A percentile compares a stretch with the other conserved stretches of the same genome.
Conservation (phyloP, 2,113 vertebrate genomes). For the Megalops atlanticus region DNA sequence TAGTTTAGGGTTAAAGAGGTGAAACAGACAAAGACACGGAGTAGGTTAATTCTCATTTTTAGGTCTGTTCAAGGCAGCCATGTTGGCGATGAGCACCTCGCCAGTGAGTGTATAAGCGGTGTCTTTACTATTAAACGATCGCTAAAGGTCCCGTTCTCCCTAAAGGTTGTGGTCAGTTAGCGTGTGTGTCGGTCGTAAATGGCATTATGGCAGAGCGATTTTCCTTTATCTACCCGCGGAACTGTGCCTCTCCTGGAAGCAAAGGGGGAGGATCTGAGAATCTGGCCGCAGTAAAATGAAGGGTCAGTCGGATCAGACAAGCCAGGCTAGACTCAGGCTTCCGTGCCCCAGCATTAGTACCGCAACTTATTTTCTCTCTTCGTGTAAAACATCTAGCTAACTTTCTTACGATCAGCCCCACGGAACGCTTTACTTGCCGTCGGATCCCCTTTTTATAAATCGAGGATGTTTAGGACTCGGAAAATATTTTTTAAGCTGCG, state of each 20-base stretch:
- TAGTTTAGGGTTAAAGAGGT: conserved; percentile 98
- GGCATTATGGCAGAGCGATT: conserved; percentile 58
- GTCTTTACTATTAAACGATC: conserved; percentile 69
- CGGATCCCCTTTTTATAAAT: conserved; percentile 44
- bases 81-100: conserved; percentile 91
- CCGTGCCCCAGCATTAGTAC: conserved; percentile 69
- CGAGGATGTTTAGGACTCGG: conserved; percentile 63
- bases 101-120: conserved; percentile 69
- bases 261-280: conserved; percentile 77
- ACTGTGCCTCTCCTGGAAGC: conserved; percentile 66
- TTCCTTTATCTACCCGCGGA: conserved; percentile 70
- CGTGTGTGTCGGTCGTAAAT: conserved; percentile 58
- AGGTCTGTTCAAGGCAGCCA: conserved; percentile 97
- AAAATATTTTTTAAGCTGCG: conserved; percentile 59
- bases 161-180: conserved; percentile 82
- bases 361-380: conserved; percentile 65
- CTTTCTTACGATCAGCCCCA: conserved; percentile 70
- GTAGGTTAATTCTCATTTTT: conserved; percentile 85
- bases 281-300: conserved; percentile 85
- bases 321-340: conserved; percentile 74
- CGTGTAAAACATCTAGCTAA: conserved; percentile 69
- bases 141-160: conserved; percentile 79
- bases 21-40: conserved; percentile 94
- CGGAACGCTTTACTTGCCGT: conserved; percentile 48
- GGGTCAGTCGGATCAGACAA: conserved; percentile 87